Percentiles rank a stretch among this genome's conserved stretches.
Evolutionary conservation across 2,888 invertebrate species (phyloP).

Genomic region (Apocheima hispidaria): DNA sequence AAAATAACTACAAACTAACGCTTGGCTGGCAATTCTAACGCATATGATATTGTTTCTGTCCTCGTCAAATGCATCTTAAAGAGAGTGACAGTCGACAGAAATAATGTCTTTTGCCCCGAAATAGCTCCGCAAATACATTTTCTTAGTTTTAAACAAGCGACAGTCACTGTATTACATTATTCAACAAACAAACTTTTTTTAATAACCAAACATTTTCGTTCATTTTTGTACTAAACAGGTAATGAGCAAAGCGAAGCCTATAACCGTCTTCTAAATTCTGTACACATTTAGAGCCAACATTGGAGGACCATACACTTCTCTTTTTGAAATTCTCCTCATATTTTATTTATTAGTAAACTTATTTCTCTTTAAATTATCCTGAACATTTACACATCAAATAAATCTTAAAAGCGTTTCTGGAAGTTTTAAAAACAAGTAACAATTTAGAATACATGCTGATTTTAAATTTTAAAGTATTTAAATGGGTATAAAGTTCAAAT

Average conservation of each 20-base stretch:
- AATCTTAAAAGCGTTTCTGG: no score
- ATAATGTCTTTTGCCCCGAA: neutral
- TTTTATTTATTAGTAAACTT: no score
- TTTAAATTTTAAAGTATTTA: no score
- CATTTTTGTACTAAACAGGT: constrained; percentile 83
- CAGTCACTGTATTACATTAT: constrained; percentile 38
- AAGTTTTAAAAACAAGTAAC: neutral
- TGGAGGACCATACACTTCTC: neutral
- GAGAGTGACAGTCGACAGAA: neutral
- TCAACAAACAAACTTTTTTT: constrained; percentile 56
- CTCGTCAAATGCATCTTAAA: neutral
- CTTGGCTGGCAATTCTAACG: neutral
- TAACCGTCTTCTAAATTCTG: constrained; percentile 33
- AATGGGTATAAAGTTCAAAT: neutral
- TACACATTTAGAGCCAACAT: constrained; percentile 27
- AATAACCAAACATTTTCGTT: constrained; percentile 55
- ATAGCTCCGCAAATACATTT: constrained; percentile 5
- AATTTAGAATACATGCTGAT: neutral
- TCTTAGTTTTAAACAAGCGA: constrained; percentile 21
- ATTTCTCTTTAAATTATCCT: constrained; percentile 6
- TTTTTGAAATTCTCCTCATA: neutral
- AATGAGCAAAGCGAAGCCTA: constrained; percentile 70
- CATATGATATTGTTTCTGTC: neutral
- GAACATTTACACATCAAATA: neutral
- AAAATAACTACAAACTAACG: constrained; percentile 14